phyloP scores from a whole-genome alignment of 2,797 vertebrate species.

The Chelonia mydas region DNA sequence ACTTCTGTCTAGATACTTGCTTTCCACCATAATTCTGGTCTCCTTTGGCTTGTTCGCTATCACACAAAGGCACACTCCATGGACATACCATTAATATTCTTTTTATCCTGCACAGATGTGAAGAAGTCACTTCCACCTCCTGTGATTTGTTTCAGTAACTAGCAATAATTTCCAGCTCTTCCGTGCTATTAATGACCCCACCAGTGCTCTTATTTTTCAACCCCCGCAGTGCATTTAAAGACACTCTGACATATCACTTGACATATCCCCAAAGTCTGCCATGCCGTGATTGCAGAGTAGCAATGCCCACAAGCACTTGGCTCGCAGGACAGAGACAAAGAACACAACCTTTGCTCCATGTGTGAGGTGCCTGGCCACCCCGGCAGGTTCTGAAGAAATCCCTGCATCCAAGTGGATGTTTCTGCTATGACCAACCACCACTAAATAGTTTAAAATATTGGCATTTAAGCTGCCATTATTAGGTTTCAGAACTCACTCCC shows the following conservation, averaged over 20 bases:
- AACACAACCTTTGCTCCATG: not conserved
- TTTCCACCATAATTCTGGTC: not conserved
- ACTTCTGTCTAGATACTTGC: not conserved
- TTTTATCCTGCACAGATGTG: conserved; percentile 35
- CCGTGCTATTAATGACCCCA: not conserved
- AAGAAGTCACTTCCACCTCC: not conserved
- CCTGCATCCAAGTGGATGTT: not conserved
- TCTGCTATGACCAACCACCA: not conserved
- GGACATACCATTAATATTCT: not conserved
- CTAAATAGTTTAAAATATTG: fast-evolving
- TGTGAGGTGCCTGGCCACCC: too few relatives aligned
- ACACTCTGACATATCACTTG: not conserved
- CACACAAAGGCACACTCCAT: not conserved
- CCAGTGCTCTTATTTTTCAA: not conserved
- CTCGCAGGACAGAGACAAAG: not conserved
- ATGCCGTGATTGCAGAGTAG: not conserved
- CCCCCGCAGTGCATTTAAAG: not conserved
- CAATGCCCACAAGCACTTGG: not conserved
- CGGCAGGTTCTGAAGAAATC: not conserved
- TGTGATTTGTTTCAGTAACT: not conserved
- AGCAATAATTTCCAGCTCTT: fast-evolving
- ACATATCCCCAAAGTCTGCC: not conserved
- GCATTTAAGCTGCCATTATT: fast-evolving
- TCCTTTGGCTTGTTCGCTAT: not conserved
- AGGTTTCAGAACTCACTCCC: not conserved